Conservation (phyloP, 1,140 invertebrate species). For the Euura saliciscinereae region DNA sequence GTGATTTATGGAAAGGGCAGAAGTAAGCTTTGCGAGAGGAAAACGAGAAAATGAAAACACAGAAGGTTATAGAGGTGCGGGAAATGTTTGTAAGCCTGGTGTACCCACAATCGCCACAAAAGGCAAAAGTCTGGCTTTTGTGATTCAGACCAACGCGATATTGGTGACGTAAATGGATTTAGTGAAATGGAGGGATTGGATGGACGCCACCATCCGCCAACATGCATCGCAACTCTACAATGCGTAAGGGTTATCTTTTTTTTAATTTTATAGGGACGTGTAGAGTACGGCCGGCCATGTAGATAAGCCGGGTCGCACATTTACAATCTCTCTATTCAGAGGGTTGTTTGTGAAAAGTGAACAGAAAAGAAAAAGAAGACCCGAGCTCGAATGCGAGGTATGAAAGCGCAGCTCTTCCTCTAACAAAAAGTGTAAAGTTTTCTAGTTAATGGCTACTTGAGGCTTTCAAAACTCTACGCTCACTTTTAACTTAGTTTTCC, state of each 20-base stretch:
- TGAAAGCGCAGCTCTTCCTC: background rate
- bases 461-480: background rate
- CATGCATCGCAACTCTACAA: too few relatives aligned
- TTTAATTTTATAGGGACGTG: background rate
- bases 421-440: background rate
- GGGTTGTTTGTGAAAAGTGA: too few relatives aligned
- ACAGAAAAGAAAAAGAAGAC: too few relatives aligned
- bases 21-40: background rate
- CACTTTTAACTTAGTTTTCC: background rate
- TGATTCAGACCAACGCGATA: background rate
- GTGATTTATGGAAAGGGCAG: background rate
- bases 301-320: background rate
- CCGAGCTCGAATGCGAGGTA: too few relatives aligned
- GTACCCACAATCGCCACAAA: slow-evolving; percentile 2
- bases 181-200: background rate
- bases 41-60: background rate
- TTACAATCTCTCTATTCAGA: too few relatives aligned
- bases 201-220: background rate
- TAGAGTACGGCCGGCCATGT: background rate
- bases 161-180: background rate
- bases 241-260: too few relatives aligned
- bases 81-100: background rate
- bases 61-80: background rate
- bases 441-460: background rate
- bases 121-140: background rate